Evolutionary conservation across 2,888 invertebrate genomes (phyloP).

Genomic region (Drosophila affinis): DNA sequence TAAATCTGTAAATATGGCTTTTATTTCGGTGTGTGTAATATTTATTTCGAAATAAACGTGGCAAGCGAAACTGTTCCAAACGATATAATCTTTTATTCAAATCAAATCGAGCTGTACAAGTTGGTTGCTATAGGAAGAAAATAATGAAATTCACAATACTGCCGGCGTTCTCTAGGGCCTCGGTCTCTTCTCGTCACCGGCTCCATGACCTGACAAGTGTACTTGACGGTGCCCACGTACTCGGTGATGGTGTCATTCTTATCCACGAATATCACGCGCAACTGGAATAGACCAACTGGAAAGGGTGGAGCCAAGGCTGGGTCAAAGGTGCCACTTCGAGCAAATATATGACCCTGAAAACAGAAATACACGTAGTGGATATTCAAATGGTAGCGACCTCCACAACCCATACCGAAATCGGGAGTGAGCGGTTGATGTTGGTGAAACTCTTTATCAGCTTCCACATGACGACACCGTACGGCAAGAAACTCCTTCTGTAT

Average conservation of each 20-base stretch:
- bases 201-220: constrained; percentile 1
- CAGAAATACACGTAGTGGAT: background rate
- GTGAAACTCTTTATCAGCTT: background rate
- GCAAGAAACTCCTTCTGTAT: constrained; percentile 12
- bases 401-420: constrained; percentile 20
- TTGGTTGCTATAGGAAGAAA: no score
- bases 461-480: constrained; percentile 22
- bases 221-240: background rate
- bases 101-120: no score
- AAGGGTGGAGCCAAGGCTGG: background rate
- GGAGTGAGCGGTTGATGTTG: constrained; percentile 42
- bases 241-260: background rate
- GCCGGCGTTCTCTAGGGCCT: background rate
- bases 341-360: background rate
- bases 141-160: no score
- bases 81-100: background rate
- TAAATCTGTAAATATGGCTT: constrained; percentile 36
- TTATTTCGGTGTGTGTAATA: constrained; percentile 63
- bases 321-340: background rate
- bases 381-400: no score
- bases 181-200: background rate
- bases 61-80: constrained; percentile 40
- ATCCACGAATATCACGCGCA: background rate
- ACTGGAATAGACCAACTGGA: background rate
- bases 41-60: constrained; percentile 61